Percentiles rank a stretch among this genome's conserved stretches.
Evolutionary conservation across 1,140 invertebrate species (phyloP).

Genomic region (Magallana ariakensis): DNA sequence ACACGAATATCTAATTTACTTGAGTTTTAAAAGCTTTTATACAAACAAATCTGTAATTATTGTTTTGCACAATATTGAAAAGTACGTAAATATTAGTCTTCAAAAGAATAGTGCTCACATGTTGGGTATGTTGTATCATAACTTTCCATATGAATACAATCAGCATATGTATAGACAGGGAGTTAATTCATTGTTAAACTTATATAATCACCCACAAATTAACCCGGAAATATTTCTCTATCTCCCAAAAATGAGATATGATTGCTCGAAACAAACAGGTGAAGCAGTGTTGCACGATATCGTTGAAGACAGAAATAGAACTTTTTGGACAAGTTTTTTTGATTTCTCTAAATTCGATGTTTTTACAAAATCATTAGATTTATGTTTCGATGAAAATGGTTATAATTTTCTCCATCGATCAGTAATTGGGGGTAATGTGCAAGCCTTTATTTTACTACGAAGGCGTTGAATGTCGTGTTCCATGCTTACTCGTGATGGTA

Average conservation of each 20-base stretch:
- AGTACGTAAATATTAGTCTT: neutral
- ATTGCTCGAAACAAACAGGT: neutral
- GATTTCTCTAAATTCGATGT: neutral
- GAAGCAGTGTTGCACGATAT: neutral
- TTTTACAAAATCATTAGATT: neutral
- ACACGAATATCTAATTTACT: neutral
- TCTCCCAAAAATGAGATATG: neutral
- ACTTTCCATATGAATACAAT: neutral
- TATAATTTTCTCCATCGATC: neutral
- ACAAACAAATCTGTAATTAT: neutral
- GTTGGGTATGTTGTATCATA: neutral
- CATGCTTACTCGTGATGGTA: neutral
- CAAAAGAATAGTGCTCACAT: neutral
- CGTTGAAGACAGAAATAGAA: neutral
- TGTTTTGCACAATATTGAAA: neutral
- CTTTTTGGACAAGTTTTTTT: neutral
- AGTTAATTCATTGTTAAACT: neutral
- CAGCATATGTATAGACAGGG: neutral
- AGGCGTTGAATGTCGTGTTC: neutral
- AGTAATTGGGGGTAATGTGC: neutral
- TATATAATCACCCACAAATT: neutral
- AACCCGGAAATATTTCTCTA: neutral
- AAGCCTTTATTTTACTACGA: neutral
- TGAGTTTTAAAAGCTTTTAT: neutral
- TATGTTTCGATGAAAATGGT: neutral